Evolutionary conservation across 2,888 invertebrate species (phyloP), one percentile per base, ranked within the genome.

Genomic region (Scelioninae gen. 2): DNA sequence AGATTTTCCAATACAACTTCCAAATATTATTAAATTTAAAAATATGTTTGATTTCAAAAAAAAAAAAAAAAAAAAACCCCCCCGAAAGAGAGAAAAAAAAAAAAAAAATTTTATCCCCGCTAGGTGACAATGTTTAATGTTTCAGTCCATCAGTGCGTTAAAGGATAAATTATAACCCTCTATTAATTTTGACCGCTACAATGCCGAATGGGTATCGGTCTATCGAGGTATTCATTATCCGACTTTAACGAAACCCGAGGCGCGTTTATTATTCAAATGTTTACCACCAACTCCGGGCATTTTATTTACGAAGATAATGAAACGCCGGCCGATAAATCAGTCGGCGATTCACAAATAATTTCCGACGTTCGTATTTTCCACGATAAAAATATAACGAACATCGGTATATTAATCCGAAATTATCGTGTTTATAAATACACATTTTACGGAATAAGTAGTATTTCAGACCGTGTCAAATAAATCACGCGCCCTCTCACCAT

Each of bases 51-150:
- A 45, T 45, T 45, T 33, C 58, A n/a, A 22, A 41, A 41, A 45
- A 25, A 11, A 11, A 35, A 31, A 31, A 10, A 31, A 10, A 5
- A 55, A n/a, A n/a, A n/a, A n/a, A n/a, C n/a, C n/a, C n/a, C n/a
- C n/a, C n/a, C n/a, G n/a, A n/a, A n/a, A n/a, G n/a, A n/a, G n/a
- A n/a, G n/a, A n/a, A n/a, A n/a, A n/a, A n/a, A n/a, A n/a, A n/a
- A n/a, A n/a, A n/a, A n/a, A n/a, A n/a, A n/a, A n/a, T n/a, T 55
- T 61, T 61, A 61, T 61, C 60, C 39, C 13, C n/a, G 15, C 19
- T 5, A 61, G 65, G 65, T 65, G 65, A 65, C 57, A 65, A 65
- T 65, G 48, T 65, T 65, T 37, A 48, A 65, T 48, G 57, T 57
- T 48, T 10, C 4, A 19, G 45, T 39, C 39, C n/a, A 55, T 37